Conservation (phyloP, 2,797 vertebrate species). For the Tiaroga cobitis region DNA sequence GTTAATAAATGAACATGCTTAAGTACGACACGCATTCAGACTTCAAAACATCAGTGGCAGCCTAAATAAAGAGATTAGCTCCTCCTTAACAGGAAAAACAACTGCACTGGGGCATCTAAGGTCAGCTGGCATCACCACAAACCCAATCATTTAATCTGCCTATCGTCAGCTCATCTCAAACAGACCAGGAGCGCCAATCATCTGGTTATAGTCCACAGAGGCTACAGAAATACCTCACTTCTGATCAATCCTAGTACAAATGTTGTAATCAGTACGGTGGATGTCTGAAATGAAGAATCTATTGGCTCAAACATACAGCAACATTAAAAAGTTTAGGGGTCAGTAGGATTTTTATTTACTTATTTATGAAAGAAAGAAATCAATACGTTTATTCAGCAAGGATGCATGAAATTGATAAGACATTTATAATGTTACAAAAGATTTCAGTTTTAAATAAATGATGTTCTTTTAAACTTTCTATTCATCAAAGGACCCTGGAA, state of each 20-base stretch:
- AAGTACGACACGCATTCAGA: not conserved
- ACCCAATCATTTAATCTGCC: constrained; percentile 47
- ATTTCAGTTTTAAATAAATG: no score
- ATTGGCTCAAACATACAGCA: not conserved
- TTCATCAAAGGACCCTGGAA: no score
- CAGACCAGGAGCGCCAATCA: constrained; percentile 35
- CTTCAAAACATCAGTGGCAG: not conserved
- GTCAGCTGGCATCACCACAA: constrained; percentile 49
- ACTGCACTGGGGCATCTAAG: constrained; percentile 26
- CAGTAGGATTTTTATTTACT: not conserved
- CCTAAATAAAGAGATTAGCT: not conserved
- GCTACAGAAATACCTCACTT: constrained; percentile 38
- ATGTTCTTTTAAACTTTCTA: no score
- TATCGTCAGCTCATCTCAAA: constrained; percentile 36
- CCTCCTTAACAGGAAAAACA: not conserved
- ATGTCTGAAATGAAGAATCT: not conserved
- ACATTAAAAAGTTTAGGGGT: not conserved
- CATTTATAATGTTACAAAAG: not conserved
- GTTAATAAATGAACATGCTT: constrained; percentile 45
- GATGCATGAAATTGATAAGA: not conserved
- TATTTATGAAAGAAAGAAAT: not conserved
- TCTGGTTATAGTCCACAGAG: constrained; percentile 34
- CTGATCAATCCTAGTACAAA: constrained; percentile 38
- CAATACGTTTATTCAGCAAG: not conserved
- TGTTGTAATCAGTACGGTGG: constrained; percentile 47